phyloP scores from a whole-genome alignment of 1,140 invertebrate species.

The Hypothenemus hampei region DNA sequence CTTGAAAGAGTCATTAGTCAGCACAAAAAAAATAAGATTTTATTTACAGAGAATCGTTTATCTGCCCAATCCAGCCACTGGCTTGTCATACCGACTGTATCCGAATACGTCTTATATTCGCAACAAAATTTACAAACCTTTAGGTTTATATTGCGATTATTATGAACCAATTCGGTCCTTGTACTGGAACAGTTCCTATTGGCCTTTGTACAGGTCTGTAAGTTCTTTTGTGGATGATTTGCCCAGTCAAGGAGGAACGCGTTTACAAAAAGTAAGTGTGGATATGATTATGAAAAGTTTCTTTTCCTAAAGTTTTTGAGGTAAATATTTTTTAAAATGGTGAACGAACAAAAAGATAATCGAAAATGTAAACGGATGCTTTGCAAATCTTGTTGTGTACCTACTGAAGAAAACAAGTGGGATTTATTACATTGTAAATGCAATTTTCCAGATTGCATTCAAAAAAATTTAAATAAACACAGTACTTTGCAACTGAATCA shows the following conservation, averaged over 20 bases:
- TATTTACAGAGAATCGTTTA: conserved; percentile 36
- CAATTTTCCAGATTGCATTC: too few species aligned
- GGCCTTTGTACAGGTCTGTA: conserved; percentile 27
- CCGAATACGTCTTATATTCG: conserved; percentile 24
- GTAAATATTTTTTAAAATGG: too few species aligned
- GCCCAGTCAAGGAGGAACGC: conserved; percentile 9
- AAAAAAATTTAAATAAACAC: too few species aligned
- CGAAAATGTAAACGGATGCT: too few species aligned
- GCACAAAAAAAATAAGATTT: neutral
- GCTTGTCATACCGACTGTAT: conserved; percentile 23
- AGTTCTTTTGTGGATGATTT: conserved; percentile 23
- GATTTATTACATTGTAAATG: too few species aligned
- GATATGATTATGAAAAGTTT: too few species aligned
- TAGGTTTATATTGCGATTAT: conserved; percentile 32
- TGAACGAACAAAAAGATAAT: too few species aligned
- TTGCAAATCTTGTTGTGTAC: too few species aligned
- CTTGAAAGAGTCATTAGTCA: neutral
- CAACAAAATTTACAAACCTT: conserved; percentile 31
- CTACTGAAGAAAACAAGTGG: too few species aligned
- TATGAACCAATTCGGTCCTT: conserved; percentile 29
- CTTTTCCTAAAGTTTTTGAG: too few species aligned
- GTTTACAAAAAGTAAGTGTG: conserved; percentile 31
- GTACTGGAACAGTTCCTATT: conserved; percentile 31
- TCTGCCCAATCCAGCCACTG: conserved; percentile 27
- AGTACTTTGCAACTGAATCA: too few species aligned